Conservation (phyloP, 2,797 vertebrate genomes). For the Mallotus villosus region DNA sequence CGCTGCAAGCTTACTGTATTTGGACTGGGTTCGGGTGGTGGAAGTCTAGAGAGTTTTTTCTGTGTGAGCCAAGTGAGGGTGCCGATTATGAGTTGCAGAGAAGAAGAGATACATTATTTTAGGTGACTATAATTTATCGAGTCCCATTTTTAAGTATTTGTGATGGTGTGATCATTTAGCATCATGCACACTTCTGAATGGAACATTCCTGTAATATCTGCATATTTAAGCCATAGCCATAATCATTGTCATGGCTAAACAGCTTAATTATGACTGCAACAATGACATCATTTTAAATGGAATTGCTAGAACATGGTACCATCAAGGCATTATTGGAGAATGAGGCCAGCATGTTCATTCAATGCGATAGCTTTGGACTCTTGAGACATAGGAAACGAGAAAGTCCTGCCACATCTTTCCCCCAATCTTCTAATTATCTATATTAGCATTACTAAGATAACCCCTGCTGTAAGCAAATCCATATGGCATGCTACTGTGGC, state of each 20-base stretch:
- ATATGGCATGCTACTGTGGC: slow-evolving; percentile 47
- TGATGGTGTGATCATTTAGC: slow-evolving; percentile 45
- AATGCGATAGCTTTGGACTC: slow-evolving; percentile 51
- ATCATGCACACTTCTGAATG: neutral
- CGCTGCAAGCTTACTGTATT: slow-evolving; percentile 45
- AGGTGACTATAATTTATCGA: slow-evolving; percentile 38
- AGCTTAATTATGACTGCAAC: slow-evolving; percentile 61
- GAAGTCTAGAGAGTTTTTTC: slow-evolving; percentile 37
- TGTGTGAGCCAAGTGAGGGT: slow-evolving; percentile 32
- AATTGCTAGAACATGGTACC: neutral
- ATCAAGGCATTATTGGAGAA: slow-evolving; percentile 22
- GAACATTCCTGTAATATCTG: neutral
- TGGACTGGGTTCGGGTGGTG: slow-evolving; percentile 56
- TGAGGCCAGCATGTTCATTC: slow-evolving; percentile 54
- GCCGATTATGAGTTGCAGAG: slow-evolving; percentile 30
- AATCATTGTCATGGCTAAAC: slow-evolving; percentile 51
- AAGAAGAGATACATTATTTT: slow-evolving; percentile 31
- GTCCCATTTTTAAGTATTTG: slow-evolving; percentile 44
- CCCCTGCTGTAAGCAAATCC: slow-evolving; percentile 69
- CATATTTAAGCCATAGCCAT: slow-evolving; percentile 29
- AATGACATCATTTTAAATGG: slow-evolving; percentile 48
- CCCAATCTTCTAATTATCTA: slow-evolving; percentile 67
- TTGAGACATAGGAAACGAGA: slow-evolving; percentile 59
- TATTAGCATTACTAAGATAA: slow-evolving; percentile 60
- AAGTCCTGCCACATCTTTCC: slow-evolving; percentile 67